phyloP scores from a whole-genome alignment of 2,113 vertebrate species.

The Halichoerus grypus region DNA sequence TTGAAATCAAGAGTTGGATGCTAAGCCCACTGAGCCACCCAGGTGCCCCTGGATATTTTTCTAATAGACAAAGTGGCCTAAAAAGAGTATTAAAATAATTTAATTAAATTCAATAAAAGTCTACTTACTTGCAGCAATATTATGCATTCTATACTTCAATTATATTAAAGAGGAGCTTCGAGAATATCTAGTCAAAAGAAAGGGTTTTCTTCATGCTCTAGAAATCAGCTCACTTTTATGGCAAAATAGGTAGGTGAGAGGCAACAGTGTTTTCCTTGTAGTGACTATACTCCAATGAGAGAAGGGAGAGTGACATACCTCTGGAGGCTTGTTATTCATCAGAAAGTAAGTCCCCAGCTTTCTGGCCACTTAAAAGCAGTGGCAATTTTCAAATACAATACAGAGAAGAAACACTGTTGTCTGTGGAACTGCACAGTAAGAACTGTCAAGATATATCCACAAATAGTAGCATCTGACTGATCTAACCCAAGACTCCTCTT shows the following conservation, averaged over 20 bases:
- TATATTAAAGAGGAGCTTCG: neutral
- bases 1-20: neutral
- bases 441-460: slow-evolving; percentile 66
- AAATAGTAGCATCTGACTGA: slow-evolving; percentile 67
- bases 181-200: neutral
- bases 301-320: neutral
- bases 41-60: neutral
- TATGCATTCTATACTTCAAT: neutral
- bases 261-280: neutral
- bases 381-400: slow-evolving; percentile 79
- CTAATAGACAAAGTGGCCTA: neutral
- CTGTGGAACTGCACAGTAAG: slow-evolving; percentile 49
- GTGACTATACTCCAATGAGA: neutral
- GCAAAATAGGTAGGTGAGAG: slow-evolving; percentile 1
- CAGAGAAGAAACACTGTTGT: slow-evolving; percentile 65
- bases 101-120: slow-evolving; percentile 29
- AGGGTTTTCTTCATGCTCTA: slow-evolving; percentile 9
- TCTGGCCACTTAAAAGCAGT: slow-evolving; percentile 67
- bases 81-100: neutral
- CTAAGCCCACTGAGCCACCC: neutral
- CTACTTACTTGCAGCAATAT: neutral
- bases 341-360: slow-evolving; percentile 73
- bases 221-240: slow-evolving; percentile 50
- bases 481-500: slow-evolving; percentile 5
- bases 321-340: slow-evolving; percentile 70